Base-by-base conservation (phyloP, 2,113 vertebrate species). In the Mola mola region DNA sequence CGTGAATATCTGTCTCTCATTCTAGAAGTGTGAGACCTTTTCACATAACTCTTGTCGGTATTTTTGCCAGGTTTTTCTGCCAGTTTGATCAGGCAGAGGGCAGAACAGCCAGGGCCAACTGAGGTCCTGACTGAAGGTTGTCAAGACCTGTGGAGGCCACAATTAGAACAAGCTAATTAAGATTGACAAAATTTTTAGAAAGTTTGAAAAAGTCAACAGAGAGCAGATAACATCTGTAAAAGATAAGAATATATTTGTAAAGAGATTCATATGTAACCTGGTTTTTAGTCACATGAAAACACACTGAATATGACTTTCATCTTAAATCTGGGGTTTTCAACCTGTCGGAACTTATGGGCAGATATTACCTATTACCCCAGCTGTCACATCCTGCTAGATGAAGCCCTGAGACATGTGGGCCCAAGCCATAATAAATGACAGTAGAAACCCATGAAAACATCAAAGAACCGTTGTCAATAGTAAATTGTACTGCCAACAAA, bases 91-190 rank as follows among this genome's bases (percentile, higher is more conserved):
- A 61, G 71, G 66, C 67, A 66, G 50, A 69, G 63, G 75, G 64
- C 68, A 76, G 68, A 66, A 28, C 55, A 72, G 66, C 59, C 19
- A 8, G 25, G 63, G 52, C 48, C 69, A 36, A 28, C 82, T 56
- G 47, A 78, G 84, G 79, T 79, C 88, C 77, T 29, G 65, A 85
- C 69, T 72, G 80, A 67, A 84, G 80, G 86, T 62, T 82, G 73
- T 91, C 83, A n/a, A 78, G 82, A 68, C 50, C 53, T 71, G 75
- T 55, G 49, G 84, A 89, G 66, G 80, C 88, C 75, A 71, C 79
- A 82, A 87, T 92, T 91, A 88, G 66, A 34, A 66, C 82, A 72
- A 76, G 68, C 87, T 92, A 90, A 93, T 88, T 80, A 84, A 69
- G 43, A 71, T 38, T 41, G 58, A 47, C 1, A 4, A 28, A 60